Conservation (phyloP, 53 echinoderm and acorn worm genomes). For the Antedon mediterranea region DNA sequence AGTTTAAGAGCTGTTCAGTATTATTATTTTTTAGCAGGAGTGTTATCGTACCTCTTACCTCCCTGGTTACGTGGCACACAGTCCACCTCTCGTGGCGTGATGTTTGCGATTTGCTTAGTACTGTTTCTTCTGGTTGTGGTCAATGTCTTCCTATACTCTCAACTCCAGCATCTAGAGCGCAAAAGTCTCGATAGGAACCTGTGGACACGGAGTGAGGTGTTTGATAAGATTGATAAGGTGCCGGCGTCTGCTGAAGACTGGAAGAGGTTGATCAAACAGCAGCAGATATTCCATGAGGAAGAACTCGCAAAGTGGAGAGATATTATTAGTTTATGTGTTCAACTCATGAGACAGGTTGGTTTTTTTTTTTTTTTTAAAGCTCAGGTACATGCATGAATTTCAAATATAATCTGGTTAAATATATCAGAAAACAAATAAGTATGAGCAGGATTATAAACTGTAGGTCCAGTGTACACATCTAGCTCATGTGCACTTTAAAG, state of each 20-base stretch:
- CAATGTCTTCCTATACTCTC: neutral
- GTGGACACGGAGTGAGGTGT: neutral
- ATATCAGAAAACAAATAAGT: no score
- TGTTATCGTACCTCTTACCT: neutral
- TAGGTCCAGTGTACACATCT: no score
- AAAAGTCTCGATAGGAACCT: neutral
- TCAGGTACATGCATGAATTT: no score
- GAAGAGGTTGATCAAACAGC: conserved; percentile 68
- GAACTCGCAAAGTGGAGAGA: conserved; percentile 93
- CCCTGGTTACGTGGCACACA: neutral
- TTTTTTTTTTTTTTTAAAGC: no score
- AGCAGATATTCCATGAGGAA: conserved; percentile 65
- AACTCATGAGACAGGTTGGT: conserved; percentile 82
- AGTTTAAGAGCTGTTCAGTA: no score
- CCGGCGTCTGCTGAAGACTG: conserved; percentile 66
- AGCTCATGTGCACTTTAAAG: no score
- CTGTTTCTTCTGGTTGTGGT: neutral
- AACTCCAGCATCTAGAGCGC: neutral
- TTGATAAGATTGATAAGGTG: conserved; percentile 6
- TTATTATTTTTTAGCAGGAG: no score
- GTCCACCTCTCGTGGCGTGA: neutral
- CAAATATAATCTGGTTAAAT: no score
- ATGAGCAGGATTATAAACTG: no score
- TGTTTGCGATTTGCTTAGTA: neutral
- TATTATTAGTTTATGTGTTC: conserved; percentile 64